Evolutionary conservation across 2,797 vertebrate genomes (phyloP).

Genomic region (Chaetodon trifasciatus): DNA sequence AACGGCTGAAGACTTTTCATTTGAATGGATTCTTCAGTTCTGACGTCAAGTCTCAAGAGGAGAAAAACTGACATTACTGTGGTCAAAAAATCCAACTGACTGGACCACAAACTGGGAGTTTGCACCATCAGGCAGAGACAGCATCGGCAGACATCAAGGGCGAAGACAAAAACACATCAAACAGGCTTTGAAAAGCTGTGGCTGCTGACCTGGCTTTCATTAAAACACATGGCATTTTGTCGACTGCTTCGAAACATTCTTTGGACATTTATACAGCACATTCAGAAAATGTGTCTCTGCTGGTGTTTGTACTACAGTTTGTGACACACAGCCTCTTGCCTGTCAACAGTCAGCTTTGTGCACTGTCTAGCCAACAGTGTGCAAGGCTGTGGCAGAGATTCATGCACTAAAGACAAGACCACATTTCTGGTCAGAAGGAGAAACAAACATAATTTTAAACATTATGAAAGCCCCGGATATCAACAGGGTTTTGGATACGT

Average conservation of each 20-base stretch:
- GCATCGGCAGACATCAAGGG: slow-evolving; percentile 16
- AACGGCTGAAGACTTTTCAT: slow-evolving; percentile 9
- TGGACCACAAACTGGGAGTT: not conserved
- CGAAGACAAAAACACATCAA: slow-evolving; percentile 35
- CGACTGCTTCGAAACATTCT: not conserved
- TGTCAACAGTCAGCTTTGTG: too few species aligned
- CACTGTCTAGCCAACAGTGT: too few species aligned
- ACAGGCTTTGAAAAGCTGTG: slow-evolving; percentile 34
- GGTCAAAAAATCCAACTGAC: not conserved
- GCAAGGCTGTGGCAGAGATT: too few species aligned
- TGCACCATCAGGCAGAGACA: not conserved
- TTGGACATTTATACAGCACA: too few species aligned
- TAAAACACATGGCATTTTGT: slow-evolving; percentile 22
- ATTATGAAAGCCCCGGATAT: too few species aligned
- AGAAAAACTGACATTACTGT: not conserved
- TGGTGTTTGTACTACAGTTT: too few species aligned
- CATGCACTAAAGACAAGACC: too few species aligned
- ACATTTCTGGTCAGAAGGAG: too few species aligned
- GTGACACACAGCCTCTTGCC: too few species aligned
- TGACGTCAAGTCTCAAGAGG: not conserved
- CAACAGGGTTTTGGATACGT: too few species aligned
- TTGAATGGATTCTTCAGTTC: not conserved
- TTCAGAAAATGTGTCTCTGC: too few species aligned
- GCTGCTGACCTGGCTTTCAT: slow-evolving; percentile 5
- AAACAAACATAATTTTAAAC: too few species aligned